Evolutionary conservation across 2,888 invertebrate species (phyloP).

Genomic region (Caenorhabditis sinica): DNA sequence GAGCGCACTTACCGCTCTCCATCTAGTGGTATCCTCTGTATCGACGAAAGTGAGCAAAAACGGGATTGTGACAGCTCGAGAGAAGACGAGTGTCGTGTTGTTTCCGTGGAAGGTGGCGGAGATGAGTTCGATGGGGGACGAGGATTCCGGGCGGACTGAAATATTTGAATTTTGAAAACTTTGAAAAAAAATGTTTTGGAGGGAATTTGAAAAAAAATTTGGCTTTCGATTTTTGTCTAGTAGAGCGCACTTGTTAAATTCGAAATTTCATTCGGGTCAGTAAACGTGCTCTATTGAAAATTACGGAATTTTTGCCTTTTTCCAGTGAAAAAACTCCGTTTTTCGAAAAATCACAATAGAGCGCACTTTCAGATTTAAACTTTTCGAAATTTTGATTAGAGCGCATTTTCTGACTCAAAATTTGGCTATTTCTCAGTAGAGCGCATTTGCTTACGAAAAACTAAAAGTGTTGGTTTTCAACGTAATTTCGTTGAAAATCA

Average conservation of each 20-base stretch:
- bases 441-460: too few relatives aligned
- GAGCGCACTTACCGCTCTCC: constrained; percentile 57
- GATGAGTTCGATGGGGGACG: constrained; percentile 49
- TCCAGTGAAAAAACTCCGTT: too few relatives aligned
- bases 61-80: constrained; percentile 55
- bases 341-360: too few relatives aligned
- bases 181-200: neutral
- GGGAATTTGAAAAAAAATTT: neutral
- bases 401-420: neutral
- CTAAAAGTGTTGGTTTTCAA: too few relatives aligned
- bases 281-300: too few relatives aligned
- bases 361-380: neutral
- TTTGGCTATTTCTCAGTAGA: too few relatives aligned
- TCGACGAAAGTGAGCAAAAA: constrained; percentile 57
- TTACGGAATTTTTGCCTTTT: too few relatives aligned
- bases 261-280: too few relatives aligned
- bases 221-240: neutral
- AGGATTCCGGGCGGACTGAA: constrained; percentile 68
- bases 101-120: constrained; percentile 65
- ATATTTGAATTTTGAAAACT: neutral
- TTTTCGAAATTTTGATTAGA: neutral
- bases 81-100: constrained; percentile 69
- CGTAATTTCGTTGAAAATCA: too few relatives aligned
- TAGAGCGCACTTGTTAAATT: too few relatives aligned
- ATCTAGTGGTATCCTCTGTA: constrained; percentile 39